These are phyloP conservation scores for Acanthurus lineatus DNA, from an alignment of 2,797 vertebrate genomes.

Conservation along the genomic window DNA sequence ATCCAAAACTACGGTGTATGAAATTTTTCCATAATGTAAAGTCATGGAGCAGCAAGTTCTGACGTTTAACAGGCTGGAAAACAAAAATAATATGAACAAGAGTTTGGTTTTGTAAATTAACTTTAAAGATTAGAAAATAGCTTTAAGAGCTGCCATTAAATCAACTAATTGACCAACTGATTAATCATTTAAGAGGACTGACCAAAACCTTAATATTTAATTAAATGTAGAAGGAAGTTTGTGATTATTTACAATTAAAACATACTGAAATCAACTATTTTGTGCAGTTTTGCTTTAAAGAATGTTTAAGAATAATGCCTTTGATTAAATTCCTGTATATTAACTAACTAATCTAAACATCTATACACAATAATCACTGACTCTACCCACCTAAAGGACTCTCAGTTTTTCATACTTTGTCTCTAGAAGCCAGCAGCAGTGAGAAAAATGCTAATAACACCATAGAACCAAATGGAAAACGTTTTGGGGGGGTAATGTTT, in stretches of 20 bases:
- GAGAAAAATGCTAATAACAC: neutral
- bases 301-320: no score
- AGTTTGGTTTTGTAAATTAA: neutral
- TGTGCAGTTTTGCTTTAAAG: no score
- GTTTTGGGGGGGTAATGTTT: no score
- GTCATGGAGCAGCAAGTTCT: neutral
- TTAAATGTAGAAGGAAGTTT: no score
- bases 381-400: neutral
- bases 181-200: no score
- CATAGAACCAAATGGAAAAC: no score
- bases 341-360: no score
- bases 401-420: neutral
- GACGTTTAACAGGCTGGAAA: neutral
- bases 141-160: neutral
- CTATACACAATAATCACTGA: no score
- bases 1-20: neutral
- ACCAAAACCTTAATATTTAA: neutral
- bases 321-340: no score
- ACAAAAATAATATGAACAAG: neutral
- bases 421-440: neutral
- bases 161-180: no score
- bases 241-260: no score
- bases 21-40: neutral
- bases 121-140: neutral
- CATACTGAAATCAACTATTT: no score